Percentiles rank a stretch among this genome's conserved stretches.
Evolutionary conservation across 2,797 vertebrate genomes (phyloP).

Genomic region (Prionace glauca): DNA sequence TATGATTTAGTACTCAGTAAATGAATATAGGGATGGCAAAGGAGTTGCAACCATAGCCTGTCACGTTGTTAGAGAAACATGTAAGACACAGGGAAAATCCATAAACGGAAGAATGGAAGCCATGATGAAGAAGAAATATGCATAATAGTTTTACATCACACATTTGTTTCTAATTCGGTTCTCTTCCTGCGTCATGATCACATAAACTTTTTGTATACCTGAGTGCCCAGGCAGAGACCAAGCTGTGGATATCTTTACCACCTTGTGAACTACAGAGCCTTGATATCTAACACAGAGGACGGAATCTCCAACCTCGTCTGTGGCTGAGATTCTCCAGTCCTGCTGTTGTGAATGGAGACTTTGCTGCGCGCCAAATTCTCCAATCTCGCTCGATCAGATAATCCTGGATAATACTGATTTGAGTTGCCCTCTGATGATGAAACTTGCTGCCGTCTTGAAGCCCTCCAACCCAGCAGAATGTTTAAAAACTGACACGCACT

Average conservation of each 20-base stretch:
- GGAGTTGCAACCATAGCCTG: neutral
- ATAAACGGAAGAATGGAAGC: neutral
- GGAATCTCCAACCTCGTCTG: too few relatives aligned
- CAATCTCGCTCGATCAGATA: too few relatives aligned
- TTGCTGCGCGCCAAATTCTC: too few relatives aligned
- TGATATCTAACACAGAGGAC: neutral
- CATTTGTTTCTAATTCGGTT: neutral
- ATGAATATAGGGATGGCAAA: neutral
- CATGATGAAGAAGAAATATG: neutral
- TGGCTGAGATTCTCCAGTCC: too few relatives aligned
- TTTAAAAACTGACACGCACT: neutral
- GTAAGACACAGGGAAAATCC: neutral
- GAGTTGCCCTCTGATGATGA: neutral
- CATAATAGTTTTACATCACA: neutral
- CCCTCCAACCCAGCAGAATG: neutral
- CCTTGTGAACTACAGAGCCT: neutral
- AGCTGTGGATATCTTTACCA: neutral
- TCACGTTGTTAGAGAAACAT: neutral
- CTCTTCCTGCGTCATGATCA: too few relatives aligned
- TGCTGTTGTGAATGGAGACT: too few relatives aligned
- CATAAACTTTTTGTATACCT: neutral
- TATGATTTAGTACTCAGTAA: neutral
- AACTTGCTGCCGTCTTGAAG: neutral
- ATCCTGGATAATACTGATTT: neutral
- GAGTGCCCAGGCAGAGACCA: neutral